Conservation (phyloP, 2,797 vertebrate genomes). For the Tapera naevia region DNA sequence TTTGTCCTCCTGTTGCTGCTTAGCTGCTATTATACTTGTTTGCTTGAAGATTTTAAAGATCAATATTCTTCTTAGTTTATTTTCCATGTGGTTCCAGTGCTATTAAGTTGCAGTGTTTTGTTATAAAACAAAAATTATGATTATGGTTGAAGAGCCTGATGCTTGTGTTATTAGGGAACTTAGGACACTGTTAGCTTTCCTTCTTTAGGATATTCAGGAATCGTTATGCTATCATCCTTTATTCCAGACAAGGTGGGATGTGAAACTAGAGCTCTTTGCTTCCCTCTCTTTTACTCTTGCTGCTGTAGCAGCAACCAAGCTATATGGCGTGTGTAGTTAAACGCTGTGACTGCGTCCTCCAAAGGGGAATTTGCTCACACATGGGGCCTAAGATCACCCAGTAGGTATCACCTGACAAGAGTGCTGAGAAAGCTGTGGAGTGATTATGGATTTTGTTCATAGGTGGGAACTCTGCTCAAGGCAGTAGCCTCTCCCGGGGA, state of each 20-base stretch:
- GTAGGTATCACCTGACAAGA: background rate
- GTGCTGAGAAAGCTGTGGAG: background rate
- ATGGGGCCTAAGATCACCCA: background rate
- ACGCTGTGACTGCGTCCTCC: background rate
- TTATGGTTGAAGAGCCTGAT: background rate
- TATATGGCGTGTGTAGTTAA: fast-evolving
- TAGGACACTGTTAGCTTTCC: background rate
- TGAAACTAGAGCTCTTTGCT: background rate
- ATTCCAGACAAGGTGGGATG: background rate
- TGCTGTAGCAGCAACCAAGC: background rate
- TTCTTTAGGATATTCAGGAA: background rate
- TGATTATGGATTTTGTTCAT: background rate
- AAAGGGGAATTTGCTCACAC: fast-evolving
- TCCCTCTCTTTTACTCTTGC: background rate
- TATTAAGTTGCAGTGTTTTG: background rate
- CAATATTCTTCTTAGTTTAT: constrained; percentile 1
- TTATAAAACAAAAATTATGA: background rate
- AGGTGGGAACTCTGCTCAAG: background rate
- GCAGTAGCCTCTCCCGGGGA: background rate
- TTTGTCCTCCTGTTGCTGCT: too few relatives aligned
- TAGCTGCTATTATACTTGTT: background rate
- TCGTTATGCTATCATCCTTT: background rate
- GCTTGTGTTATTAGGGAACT: background rate
- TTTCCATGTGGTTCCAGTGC: background rate
- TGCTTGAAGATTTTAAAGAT: background rate